Base-by-base conservation (phyloP, 2,888 invertebrate species). In the Synanthedon myopaeformis region DNA sequence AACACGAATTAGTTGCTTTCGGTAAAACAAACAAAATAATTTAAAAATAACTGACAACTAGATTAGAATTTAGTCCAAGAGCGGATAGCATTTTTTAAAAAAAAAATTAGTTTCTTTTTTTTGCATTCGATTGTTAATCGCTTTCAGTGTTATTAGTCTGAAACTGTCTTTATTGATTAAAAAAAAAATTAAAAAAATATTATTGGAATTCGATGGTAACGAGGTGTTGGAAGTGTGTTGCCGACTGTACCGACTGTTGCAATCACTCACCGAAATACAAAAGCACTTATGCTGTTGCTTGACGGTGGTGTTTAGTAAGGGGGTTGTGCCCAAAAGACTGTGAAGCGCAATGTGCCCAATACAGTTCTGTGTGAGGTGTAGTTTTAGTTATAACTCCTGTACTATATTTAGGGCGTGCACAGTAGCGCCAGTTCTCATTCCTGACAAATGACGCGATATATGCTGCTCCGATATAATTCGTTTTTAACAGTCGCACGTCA, bases 401-500 rank as follows among this genome's bases (percentile, higher is more conserved):
- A 56, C 72, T 78, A 77, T 54, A 57, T 59, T 54, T 42, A 55
- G 65, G 70, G 66, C 63, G 71, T 67, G 66, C 62, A 60, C 64
- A 62, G 61, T 56, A 57, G 57, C 53, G 58, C 61, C 60, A 55
- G 56, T 56, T 65, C 65, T 63, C 71, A 80, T 35, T 35, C 35
- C 35, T 82, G 81, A 84, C 76, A 81, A 82, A 83, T 79, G 76
- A 70, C 64, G 61, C 62, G 64, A 70, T 77, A 77, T 80, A 80
- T 79, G 79, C 72, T 79, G 82, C 75, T 78, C 72, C 70, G 71
- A 67, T 73, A 75, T 85, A 84, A 85, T 85, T 79, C 74, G 78
- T 80, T 83, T 85, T 84, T 82, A 85, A 84, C 78, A 76, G 78
- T 70, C 69, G 74, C 81, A 78, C 81, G 82, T 85, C 79, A 79